Percentiles rank a stretch among this genome's conserved stretches.
Conservation (phyloP, 2,888 invertebrate genomes). For the Drosophila gaucha region DNA sequence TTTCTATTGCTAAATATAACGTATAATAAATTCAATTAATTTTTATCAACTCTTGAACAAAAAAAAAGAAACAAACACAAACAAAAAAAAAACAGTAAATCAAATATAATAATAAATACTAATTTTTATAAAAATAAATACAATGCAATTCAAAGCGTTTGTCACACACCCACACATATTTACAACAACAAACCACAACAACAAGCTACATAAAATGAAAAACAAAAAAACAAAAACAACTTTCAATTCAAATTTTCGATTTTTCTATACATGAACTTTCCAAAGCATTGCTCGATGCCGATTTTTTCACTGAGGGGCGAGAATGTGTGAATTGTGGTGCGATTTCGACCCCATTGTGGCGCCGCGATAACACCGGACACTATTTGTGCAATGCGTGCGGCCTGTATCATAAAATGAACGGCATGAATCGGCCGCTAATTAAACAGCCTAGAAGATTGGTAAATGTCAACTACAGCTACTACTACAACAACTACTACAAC, state of each 20-base stretch:
- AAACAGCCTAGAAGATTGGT: slow-evolving; percentile 97
- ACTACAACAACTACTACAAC: slow-evolving; percentile 27
- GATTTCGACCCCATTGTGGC: slow-evolving; percentile 98
- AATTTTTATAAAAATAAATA: slow-evolving; percentile 18
- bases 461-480: slow-evolving; percentile 79
- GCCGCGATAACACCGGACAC: slow-evolving; percentile 99
- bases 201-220: slow-evolving; percentile 22
- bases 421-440: slow-evolving; percentile 95
- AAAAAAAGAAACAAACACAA: slow-evolving; percentile 24
- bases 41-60: slow-evolving; percentile 62
- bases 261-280: slow-evolving; percentile 42
- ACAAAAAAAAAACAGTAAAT: slow-evolving; percentile 38
- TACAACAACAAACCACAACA: slow-evolving; percentile 14
- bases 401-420: slow-evolving; percentile 98
- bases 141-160: slow-evolving; percentile 41
- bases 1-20: slow-evolving; percentile 46
- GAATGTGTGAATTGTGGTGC: slow-evolving; percentile 99
- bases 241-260: slow-evolving; percentile 38
- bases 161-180: slow-evolving; percentile 45
- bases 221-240: slow-evolving; percentile 9
- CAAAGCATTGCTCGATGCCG: slow-evolving; percentile 85
- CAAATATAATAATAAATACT: slow-evolving; percentile 7
- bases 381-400: slow-evolving; percentile 99
- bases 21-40: slow-evolving; percentile 85
- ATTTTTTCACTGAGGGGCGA: slow-evolving; percentile 91